Conservation (phyloP, 2,113 vertebrate genomes). For the Oryctolagus cuniculus region DNA sequence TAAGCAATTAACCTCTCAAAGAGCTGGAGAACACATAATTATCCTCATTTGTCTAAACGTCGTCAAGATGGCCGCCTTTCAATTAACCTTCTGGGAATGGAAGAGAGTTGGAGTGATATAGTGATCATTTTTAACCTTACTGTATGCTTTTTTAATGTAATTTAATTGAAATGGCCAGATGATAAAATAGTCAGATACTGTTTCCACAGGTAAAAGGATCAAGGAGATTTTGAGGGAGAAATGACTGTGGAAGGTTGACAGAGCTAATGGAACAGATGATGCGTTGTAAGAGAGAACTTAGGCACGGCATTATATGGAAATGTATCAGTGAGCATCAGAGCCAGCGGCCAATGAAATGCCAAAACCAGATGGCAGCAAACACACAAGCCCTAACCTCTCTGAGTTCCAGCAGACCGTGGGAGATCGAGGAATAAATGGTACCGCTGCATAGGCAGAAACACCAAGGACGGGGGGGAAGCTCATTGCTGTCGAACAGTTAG, state of each 20-base stretch:
- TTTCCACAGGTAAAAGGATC: constrained; percentile 88
- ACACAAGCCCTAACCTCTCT: neutral
- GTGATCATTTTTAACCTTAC: constrained; percentile 90
- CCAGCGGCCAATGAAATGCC: neutral
- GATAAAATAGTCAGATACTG: constrained; percentile 88
- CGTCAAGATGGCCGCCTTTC: constrained; percentile 91
- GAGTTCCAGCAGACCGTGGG: neutral
- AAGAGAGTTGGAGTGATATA: constrained; percentile 90
- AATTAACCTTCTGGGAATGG: constrained; percentile 91
- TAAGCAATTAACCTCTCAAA: constrained; percentile 93
- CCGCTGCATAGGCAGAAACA: neutral
- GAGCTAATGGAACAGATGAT: constrained; percentile 73
- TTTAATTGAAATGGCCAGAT: constrained; percentile 90
- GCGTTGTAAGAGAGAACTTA: neutral
- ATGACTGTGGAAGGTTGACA: constrained; percentile 77
- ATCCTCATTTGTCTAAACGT: constrained; percentile 92
- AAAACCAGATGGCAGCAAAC: neutral
- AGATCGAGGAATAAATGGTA: neutral
- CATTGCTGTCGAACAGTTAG: neutral
- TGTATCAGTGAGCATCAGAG: neutral
- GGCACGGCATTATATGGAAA: neutral
- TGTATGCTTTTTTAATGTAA: constrained; percentile 86
- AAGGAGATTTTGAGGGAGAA: constrained; percentile 78
- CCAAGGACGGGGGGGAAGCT: neutral
- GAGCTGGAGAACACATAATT: constrained; percentile 91